Evolutionary conservation across 2,888 invertebrate genomes (phyloP), one percentile per base, ranked within the genome.

Genomic region (Eupithecia tripunctaria): DNA sequence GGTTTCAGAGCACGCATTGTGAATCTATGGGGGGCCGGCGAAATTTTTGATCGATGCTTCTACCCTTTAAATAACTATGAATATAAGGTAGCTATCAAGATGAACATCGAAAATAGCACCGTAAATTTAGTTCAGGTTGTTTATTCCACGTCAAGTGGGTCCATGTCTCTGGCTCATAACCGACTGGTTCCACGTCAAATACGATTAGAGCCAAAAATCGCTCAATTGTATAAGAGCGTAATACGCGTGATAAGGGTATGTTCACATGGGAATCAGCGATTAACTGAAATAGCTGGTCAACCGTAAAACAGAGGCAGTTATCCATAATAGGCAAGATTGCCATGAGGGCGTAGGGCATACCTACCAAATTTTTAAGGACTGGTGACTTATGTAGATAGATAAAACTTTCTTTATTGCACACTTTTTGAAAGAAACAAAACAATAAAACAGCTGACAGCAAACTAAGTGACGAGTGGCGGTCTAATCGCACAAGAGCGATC

Each of bases 151-250:
- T 72, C 72, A 70, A 76, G 75, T 71, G 64, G 65, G 67, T 72
- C 79, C 75, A 76, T 76, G 78, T 78, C 75, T 67, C 29, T 27
- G n/a, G 47, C 21, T 36, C 51, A 43, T 68, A 72, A 62, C 62
- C 67, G 72, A 70, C 63, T 74, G 77, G 36, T 14, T 65, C 10
- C 63, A 74, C 66, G 76, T 74, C 76, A 75, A 64, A 70, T 51
- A 66, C 73, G 76, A 74, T 78, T 78, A 76, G 75, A 72, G 76
- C 78, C 79, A 70, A 79, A 82, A 81, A 78, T 78, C 81, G 79
- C 79, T 79, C 82, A 80, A 71, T 65, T 70, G 73, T 65, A n/a
- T 21, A 51, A n/a, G 43, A 56, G 59, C 62, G 18, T 67, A 64
- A 47, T 59, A 63, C 60, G 64, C 60, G 21, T n/a, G 4, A 18